A percentile compares a stretch with the other conserved stretches of the same genome.
Conservation (phyloP, 2,888 invertebrate genomes). For the Rhingia campestris region DNA sequence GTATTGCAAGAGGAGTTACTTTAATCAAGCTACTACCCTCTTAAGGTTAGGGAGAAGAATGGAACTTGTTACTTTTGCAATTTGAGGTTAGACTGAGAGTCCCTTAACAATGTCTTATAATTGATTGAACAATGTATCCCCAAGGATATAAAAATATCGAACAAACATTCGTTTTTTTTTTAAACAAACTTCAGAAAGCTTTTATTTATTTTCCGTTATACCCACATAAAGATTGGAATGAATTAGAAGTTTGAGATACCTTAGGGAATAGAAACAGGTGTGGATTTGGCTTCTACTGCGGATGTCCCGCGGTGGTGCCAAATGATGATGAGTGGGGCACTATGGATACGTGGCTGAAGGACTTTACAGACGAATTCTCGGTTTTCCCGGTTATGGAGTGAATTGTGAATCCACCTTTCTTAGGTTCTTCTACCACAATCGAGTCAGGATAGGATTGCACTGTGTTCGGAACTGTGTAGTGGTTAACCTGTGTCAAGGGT, state of each 20-base stretch:
- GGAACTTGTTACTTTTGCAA: conserved; percentile 10
- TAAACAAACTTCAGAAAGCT: conserved; percentile 4
- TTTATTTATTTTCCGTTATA: conserved; percentile 32
- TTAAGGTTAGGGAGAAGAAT: conserved; percentile 7
- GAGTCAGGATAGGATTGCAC: not conserved
- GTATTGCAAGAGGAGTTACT: conserved; percentile 37
- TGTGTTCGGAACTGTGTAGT: not conserved
- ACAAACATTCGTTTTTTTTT: not conserved
- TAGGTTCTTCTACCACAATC: conserved; percentile 7
- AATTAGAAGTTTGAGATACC: conserved; percentile 31
- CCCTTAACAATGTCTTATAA: conserved; percentile 49
- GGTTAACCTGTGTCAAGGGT: conserved; percentile 11
- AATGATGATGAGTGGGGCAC: conserved; percentile 17
- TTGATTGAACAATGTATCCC: conserved; percentile 56
- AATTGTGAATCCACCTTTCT: conserved; percentile 9
- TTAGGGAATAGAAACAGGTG: conserved; percentile 2
- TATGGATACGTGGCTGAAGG: conserved; percentile 18
- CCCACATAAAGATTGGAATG: conserved; percentile 49
- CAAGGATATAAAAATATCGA: not conserved
- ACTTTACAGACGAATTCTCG: not conserved
- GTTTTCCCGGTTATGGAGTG: conserved; percentile 13
- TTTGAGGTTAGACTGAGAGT: conserved; percentile 24
- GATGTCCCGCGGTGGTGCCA: not conserved
- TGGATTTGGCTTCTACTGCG: not conserved
- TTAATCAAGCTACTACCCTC: conserved; percentile 51